Conservation (phyloP, 2,888 invertebrate species). For the Polylopha cassiicola region DNA sequence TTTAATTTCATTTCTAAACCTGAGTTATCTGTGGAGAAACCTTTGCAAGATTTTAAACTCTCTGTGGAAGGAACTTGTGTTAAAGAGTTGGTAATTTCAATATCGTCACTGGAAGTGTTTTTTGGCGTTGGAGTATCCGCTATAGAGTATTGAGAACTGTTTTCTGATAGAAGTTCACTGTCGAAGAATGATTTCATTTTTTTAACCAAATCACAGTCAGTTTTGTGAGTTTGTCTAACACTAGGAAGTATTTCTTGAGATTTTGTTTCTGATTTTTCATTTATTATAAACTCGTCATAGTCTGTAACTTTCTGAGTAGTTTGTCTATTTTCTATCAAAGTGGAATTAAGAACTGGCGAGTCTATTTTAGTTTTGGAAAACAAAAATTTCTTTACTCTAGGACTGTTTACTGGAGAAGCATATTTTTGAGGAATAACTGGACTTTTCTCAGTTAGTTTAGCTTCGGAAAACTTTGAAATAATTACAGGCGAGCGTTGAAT, state of each 20-base stretch:
- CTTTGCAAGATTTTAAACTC: constrained; percentile 23
- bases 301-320: constrained; percentile 1
- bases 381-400: constrained; percentile 46
- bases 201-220: constrained; percentile 41
- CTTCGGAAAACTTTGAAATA: constrained; percentile 20
- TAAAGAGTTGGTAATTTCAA: constrained; percentile 45
- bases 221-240: no score
- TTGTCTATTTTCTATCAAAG: no score
- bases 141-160: constrained; percentile 49
- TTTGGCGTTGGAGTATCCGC: constrained; percentile 49
- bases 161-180: constrained; percentile 52
- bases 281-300: constrained; percentile 7
- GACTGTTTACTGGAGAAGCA: constrained; percentile 31
- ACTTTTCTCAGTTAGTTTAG: constrained; percentile 33
- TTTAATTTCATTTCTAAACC: constrained; percentile 34
- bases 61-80: constrained; percentile 32
- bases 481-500: constrained; percentile 41
- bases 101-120: constrained; percentile 43
- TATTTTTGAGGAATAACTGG: constrained; percentile 45
- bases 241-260: neutral
- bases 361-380: constrained; percentile 25
- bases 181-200: constrained; percentile 55
- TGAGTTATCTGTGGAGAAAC: constrained; percentile 22
- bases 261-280: constrained; percentile 1
- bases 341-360: constrained; percentile 4